These are phyloP conservation scores for Notocelia uddmanniana DNA, from an alignment of 2,888 invertebrate genomes.

Conservation along the genomic window DNA sequence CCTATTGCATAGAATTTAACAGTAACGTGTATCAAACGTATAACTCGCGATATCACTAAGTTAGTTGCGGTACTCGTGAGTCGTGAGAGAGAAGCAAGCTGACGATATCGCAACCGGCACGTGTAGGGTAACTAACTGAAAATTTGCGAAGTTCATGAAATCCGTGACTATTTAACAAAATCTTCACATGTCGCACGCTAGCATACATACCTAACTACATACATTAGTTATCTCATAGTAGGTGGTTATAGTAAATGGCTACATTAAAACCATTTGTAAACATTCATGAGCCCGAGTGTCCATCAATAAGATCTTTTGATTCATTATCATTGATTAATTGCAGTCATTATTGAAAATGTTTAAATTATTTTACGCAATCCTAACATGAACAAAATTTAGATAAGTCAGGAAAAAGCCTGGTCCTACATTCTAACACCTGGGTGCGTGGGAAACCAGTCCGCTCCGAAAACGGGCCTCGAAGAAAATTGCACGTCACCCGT, in stretches of 20 bases:
- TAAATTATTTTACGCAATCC: too few species aligned
- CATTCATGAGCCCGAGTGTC: too few species aligned
- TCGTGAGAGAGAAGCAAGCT: neutral
- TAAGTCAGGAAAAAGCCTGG: neutral
- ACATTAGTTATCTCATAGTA: too few species aligned
- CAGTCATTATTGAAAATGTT: too few species aligned
- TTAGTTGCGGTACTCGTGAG: neutral
- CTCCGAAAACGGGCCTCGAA: conserved; percentile 61
- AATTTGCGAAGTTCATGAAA: neutral
- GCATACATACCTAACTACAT: too few species aligned
- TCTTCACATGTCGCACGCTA: too few species aligned
- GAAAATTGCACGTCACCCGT: conserved; percentile 58
- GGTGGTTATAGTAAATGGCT: too few species aligned
- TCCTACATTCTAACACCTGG: neutral
- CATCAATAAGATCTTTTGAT: too few species aligned
- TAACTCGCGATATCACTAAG: conserved; percentile 3
- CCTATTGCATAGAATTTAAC: neutral
- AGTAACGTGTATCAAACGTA: neutral
- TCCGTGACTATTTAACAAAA: neutral
- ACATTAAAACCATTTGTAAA: too few species aligned
- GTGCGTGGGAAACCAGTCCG: conserved; percentile 46
- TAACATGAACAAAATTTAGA: too few species aligned
- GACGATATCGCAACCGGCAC: conserved; percentile 14
- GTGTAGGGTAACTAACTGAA: conserved; percentile 9
- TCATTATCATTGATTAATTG: too few species aligned